Base-by-base conservation (phyloP, 2,888 invertebrate species). In the Stomorhina lunata region DNA sequence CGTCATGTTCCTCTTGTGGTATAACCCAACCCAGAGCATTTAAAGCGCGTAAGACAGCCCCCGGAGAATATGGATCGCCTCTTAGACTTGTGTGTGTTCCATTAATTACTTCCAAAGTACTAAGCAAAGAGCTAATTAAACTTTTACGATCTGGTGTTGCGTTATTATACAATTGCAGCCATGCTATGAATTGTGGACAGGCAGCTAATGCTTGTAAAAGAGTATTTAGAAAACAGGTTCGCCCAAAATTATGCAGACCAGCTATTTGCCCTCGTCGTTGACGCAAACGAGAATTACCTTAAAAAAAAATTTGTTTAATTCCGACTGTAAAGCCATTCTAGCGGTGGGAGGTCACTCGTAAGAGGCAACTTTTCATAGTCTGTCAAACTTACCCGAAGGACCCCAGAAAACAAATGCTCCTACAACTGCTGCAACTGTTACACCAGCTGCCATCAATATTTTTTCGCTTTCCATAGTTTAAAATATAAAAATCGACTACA, bases 221-320 rank as follows among this genome's bases (percentile, higher is more conserved):
- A 0, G 98, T 96, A 92, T 98, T 98, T 71, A 98, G 92, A 90
- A 98, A 98, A 91, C 98, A 98, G 0, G 98, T 97, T 86, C 96
- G 95, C 48, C 98, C 98, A 84, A 98, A 93, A 92, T 98, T 98
- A 85, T 96, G 95, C 40, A 98, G 93, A 7, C 98, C 98, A 27
- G 95, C 94, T 69, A 96, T 93, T 89, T 95, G 94, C 22, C 96
- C 96, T 86, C 94, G 92, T 32, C 94, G 92, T 87, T 94, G 93
- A 40, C 94, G 92, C 75, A 93, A 91, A 79, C 93, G 92, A 4
- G 94, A 90, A 17, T 90, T 88, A 84, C 87, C 87, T 87, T 66
- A 34, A 20, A 59, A 78, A 66, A 5, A 66, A 66, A 50, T 66
- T 17, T 45, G 5, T 45, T 68, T 9, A 27, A 17, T 0, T 32